Percentiles rank a stretch among this genome's conserved stretches.
phyloP scores from a whole-genome alignment of 2,888 invertebrate species.

The Machimus rusticus region DNA sequence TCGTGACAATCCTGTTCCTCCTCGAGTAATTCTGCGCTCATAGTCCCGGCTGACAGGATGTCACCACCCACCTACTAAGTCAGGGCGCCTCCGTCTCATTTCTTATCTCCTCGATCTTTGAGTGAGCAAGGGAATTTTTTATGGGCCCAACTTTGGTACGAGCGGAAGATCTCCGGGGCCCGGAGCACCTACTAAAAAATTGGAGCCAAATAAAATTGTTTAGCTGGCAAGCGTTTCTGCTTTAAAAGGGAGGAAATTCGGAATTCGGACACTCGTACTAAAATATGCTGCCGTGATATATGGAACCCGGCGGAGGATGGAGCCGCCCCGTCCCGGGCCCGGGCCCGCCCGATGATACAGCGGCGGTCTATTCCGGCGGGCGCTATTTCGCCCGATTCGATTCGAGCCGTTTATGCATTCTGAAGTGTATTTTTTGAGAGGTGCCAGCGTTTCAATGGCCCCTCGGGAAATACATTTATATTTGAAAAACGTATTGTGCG shows the following conservation, averaged over 20 bases:
- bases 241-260: slow-evolving; percentile 39
- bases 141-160: background rate
- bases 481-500: slow-evolving; percentile 32
- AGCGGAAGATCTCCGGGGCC: background rate
- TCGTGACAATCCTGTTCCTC: slow-evolving; percentile 26
- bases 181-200: slow-evolving; percentile 22
- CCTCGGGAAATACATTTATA: slow-evolving; percentile 33
- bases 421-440: slow-evolving; percentile 38
- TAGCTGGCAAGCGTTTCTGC: slow-evolving; percentile 39
- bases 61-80: slow-evolving; percentile 26
- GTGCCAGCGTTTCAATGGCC: slow-evolving; percentile 31
- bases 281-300: slow-evolving; percentile 23
- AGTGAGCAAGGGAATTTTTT: slow-evolving; percentile 42
- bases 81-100: slow-evolving; percentile 22
- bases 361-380: slow-evolving; percentile 15
- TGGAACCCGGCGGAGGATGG: background rate
- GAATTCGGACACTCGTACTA: slow-evolving; percentile 42
- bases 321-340: background rate
- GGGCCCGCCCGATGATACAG: background rate
- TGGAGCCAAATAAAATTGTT: slow-evolving; percentile 43
- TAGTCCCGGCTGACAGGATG: slow-evolving; percentile 12
- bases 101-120: slow-evolving; percentile 37
- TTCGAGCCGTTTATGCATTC: slow-evolving; percentile 35
- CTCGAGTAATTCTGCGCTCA: slow-evolving; percentile 20
- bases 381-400: slow-evolving; percentile 16